Conservation (phyloP, 2,113 vertebrate species). For the Synodontis membranacea region DNA sequence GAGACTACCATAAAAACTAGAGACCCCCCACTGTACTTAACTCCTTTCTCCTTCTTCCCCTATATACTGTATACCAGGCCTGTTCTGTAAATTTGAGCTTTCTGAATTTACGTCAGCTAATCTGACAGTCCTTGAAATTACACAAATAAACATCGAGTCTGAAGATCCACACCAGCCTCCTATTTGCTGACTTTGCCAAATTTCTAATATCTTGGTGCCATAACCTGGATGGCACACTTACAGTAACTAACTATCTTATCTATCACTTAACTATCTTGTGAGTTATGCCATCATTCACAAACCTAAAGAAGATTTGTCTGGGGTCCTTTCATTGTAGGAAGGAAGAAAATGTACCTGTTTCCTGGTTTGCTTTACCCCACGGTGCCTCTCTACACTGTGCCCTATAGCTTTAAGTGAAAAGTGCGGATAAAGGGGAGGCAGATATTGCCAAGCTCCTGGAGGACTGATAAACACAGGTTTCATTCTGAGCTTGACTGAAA, state of each 20-base stretch:
- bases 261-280: neutral
- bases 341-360: conserved; percentile 9
- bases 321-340: neutral
- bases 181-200: neutral
- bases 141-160: neutral
- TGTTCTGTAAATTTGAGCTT: neutral
- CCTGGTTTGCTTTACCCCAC: neutral
- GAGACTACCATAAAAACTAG: too few relatives aligned
- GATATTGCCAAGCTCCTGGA: neutral
- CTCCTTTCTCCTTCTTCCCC: neutral
- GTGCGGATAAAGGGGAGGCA: neutral
- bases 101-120: neutral
- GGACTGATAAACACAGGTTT: neutral
- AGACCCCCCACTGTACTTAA: too few relatives aligned
- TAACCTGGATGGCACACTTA: neutral
- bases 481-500: neutral
- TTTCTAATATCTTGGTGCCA: neutral
- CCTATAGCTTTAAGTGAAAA: neutral
- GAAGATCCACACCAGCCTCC: neutral
- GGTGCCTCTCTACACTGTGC: neutral
- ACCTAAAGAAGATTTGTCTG: neutral
- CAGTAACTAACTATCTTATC: too few relatives aligned
- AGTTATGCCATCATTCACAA: neutral
- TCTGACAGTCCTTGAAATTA: neutral
- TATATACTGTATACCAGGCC: neutral